These are phyloP conservation scores for Nycticebus coucang DNA, from an alignment of 2,113 vertebrate species.

Conservation along the genomic window DNA sequence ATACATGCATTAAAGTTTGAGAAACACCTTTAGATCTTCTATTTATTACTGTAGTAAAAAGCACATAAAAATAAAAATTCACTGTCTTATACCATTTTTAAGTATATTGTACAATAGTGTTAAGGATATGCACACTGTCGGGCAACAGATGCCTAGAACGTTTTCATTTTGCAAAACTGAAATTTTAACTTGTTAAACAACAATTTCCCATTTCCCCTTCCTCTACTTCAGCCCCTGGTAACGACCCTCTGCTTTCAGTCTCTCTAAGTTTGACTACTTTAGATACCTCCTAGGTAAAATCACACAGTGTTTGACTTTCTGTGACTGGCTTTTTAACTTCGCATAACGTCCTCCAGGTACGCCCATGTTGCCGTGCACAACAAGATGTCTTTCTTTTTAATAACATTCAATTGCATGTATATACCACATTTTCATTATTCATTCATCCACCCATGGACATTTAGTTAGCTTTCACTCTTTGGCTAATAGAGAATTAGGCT, in stretches of 20 bases:
- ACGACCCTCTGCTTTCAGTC: background rate
- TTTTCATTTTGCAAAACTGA: background rate
- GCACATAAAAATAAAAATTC: background rate
- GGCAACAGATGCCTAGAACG: background rate
- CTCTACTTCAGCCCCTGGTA: background rate
- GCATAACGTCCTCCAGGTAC: background rate
- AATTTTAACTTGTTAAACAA: background rate
- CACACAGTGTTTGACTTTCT: background rate
- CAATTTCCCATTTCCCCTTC: background rate
- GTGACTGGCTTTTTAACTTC: background rate
- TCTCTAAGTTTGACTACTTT: background rate
- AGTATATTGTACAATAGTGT: background rate
- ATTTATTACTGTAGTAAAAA: background rate
- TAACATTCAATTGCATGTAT: background rate
- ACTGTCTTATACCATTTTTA: background rate
- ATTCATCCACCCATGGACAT: too few species aligned
- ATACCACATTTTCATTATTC: background rate
- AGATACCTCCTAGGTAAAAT: background rate
- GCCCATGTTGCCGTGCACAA: background rate
- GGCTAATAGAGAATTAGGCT: background rate
- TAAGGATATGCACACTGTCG: background rate
- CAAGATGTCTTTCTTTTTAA: background rate
- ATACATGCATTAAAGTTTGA: background rate
- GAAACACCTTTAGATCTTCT: background rate
- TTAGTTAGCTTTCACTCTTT: background rate